These are phyloP conservation scores for Lacanobia wlatinum DNA, from an alignment of 2,888 invertebrate genomes.

Conservation along the genomic window DNA sequence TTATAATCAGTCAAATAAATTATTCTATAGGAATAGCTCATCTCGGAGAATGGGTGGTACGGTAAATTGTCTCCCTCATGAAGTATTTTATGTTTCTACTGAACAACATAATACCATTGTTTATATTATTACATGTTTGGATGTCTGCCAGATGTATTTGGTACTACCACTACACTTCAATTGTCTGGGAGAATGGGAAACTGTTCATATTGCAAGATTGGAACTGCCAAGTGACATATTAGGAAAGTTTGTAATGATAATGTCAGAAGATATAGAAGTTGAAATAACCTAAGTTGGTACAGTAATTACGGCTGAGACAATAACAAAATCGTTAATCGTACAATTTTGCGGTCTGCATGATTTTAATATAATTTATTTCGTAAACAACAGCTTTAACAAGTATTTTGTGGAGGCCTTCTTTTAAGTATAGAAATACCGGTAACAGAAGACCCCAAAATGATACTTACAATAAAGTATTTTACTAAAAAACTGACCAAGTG, in stretches of 20 bases:
- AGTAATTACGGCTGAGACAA: background rate
- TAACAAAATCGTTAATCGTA: slow-evolving; percentile 16
- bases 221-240: slow-evolving; percentile 25
- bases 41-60: slow-evolving; percentile 21
- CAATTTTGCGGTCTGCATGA: background rate
- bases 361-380: no score
- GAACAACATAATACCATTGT: slow-evolving; percentile 48
- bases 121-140: slow-evolving; percentile 60
- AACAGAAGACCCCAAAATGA: no score
- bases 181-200: slow-evolving; percentile 27
- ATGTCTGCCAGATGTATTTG: slow-evolving; percentile 59
- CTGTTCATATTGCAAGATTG: slow-evolving; percentile 26
- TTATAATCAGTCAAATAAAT: slow-evolving; percentile 34
- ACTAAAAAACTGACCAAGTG: no score
- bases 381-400: no score
- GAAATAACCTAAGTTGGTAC: background rate
- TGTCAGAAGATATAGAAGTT: slow-evolving; percentile 23
- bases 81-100: slow-evolving; percentile 47
- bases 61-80: slow-evolving; percentile 27
- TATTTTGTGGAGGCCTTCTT: no score
- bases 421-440: no score
- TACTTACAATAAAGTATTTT: no score
- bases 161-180: slow-evolving; percentile 47
- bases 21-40: slow-evolving; percentile 7
- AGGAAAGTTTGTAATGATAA: slow-evolving; percentile 27